phyloP scores from a whole-genome alignment of 2,888 invertebrate species.

The Dichetophora obliterata region DNA sequence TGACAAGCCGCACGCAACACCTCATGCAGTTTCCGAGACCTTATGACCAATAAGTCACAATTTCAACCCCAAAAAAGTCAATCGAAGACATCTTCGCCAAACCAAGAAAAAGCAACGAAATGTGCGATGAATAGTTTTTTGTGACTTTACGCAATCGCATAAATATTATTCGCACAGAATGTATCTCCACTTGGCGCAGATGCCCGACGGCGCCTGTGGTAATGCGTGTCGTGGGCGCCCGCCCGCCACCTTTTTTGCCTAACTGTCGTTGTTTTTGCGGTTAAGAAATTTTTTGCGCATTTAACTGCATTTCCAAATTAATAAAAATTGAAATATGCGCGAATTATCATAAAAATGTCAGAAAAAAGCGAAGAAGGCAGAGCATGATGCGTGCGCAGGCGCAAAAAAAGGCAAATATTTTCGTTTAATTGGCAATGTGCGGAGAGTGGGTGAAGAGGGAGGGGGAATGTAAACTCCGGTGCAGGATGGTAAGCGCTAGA shows the following conservation, averaged over 20 bases:
- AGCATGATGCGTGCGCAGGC: neutral
- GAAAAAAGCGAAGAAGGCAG: conserved; percentile 50
- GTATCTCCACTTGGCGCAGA: conserved; percentile 55
- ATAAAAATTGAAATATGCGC: conserved; percentile 64
- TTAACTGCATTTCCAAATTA: conserved; percentile 19
- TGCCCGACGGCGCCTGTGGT: conserved; percentile 58
- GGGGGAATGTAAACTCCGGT: neutral
- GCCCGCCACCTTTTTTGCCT: neutral
- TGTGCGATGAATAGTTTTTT: conserved; percentile 61
- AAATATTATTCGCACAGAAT: conserved; percentile 68
- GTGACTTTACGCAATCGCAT: conserved; percentile 52
- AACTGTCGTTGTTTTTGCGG: conserved; percentile 11
- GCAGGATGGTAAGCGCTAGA: neutral
- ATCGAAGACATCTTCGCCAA: conserved; percentile 1
- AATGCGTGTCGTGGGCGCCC: conserved; percentile 55
- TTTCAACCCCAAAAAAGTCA: conserved; percentile 19
- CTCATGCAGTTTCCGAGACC: conserved; percentile 58
- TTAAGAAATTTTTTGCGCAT: conserved; percentile 40
- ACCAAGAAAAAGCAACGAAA: conserved; percentile 11
- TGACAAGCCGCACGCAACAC: conserved; percentile 61
- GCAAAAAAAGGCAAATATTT: conserved; percentile 57
- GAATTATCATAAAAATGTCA: conserved; percentile 67
- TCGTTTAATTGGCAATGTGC: conserved; percentile 61
- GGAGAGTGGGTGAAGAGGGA: neutral
- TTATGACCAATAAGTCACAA: conserved; percentile 56